phyloP scores from a whole-genome alignment of 2,888 invertebrate species.

The Epinotia demarniana region DNA sequence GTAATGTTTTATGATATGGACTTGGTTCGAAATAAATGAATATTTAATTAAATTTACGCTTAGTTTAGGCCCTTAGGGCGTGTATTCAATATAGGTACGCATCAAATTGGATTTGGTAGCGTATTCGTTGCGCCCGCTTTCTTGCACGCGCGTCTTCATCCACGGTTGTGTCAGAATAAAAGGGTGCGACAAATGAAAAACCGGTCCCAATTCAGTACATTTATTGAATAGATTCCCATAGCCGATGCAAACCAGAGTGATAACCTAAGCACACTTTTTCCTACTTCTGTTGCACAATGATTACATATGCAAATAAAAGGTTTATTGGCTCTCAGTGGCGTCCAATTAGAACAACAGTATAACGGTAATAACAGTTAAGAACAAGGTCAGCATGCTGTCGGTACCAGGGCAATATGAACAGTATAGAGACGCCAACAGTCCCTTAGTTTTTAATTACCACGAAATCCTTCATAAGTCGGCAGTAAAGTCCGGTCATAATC shows the following conservation, averaged over 20 bases:
- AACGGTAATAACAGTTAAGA: slow-evolving; percentile 13
- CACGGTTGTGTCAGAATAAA: too few species aligned
- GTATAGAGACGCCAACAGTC: slow-evolving; percentile 38
- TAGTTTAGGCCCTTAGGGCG: too few species aligned
- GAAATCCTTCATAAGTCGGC: slow-evolving; percentile 57
- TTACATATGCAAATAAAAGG: not conserved
- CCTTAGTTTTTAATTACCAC: slow-evolving; percentile 44
- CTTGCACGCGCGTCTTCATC: too few species aligned
- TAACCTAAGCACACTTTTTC: not conserved
- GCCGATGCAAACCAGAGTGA: too few species aligned
- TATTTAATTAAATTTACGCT: too few species aligned
- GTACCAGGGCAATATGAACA: slow-evolving; percentile 16
- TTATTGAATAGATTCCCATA: not conserved
- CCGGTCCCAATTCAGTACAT: not conserved
- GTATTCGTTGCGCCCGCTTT: too few species aligned
- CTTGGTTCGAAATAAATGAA: too few species aligned
- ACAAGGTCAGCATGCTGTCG: slow-evolving; percentile 29
- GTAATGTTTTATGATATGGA: too few species aligned
- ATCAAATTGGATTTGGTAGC: too few species aligned
- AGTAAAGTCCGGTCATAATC: slow-evolving; percentile 74
- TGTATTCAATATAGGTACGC: too few species aligned
- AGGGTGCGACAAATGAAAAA: not conserved
- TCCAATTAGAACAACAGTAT: slow-evolving; percentile 5
- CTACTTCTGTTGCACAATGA: not conserved
- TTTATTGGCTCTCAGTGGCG: not conserved